These are phyloP conservation scores for Lepidurus apus DNA, from an alignment of 1,140 invertebrate genomes.

Conservation along the genomic window DNA sequence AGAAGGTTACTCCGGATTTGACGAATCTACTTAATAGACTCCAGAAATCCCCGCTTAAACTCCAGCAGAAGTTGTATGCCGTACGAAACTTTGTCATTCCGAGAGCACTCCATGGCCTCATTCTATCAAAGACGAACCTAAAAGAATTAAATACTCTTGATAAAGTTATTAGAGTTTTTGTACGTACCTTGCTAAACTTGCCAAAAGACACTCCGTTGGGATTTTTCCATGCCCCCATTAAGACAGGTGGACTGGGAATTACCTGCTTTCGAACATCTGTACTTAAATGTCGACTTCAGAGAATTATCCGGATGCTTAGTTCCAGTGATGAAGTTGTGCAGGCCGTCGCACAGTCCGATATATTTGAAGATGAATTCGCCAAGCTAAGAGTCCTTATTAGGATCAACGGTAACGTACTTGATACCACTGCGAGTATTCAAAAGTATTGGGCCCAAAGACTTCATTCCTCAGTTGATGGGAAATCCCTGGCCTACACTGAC, in stretches of 20 bases:
- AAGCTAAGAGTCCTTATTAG: background rate
- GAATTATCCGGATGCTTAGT: background rate
- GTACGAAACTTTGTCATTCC: background rate
- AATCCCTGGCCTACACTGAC: background rate
- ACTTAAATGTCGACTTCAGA: background rate
- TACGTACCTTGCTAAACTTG: background rate
- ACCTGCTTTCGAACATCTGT: background rate
- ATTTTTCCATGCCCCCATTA: background rate
- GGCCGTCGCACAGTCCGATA: background rate
- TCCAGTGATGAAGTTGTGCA: background rate
- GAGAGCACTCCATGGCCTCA: background rate
- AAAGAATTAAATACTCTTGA: background rate
- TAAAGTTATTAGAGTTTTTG: background rate
- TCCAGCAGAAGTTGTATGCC: background rate
- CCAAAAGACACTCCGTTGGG: background rate
- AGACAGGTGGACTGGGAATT: background rate
- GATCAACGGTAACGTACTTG: background rate
- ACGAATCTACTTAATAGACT: too few species aligned
- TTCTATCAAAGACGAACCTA: background rate
- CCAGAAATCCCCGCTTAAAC: background rate
- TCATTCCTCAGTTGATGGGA: background rate
- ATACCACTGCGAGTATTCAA: background rate
- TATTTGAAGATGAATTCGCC: background rate
- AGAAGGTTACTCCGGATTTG: too few species aligned
- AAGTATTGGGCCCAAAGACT: background rate